Base-by-base conservation (phyloP, 2,888 invertebrate genomes). In the Diarsia mendica region DNA sequence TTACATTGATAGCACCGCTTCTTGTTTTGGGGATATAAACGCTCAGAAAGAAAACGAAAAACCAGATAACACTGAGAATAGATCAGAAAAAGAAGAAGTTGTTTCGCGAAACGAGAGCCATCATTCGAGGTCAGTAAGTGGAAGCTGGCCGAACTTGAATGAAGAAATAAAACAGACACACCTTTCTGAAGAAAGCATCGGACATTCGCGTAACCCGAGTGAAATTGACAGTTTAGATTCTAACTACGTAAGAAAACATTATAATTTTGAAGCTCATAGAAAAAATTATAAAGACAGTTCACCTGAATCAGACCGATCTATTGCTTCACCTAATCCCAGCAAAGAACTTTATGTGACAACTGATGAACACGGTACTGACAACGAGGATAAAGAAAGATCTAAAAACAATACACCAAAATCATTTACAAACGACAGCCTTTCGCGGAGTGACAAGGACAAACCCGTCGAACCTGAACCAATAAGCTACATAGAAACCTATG, bases 191-290 rank as follows among this genome's bases (percentile, higher is more conserved):
- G 96, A 96, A 79, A 96, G 96, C 80, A 94, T 96, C 73, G 94
- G 95, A 6, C 95, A 95, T 86, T 96, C 96, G 23, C 94, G 96
- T 28, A 96, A 96, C 82, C 96, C 96, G 55, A 97, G 96, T 88
- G 97, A 97, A 92, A 96, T 97, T 77, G 97, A 97, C 87, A 97
- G 97, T 90, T 92, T 97, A 86, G 97, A 97, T 91, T 97, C 97
- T 3, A 97, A 97, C 88, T 97, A 96, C 93, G 96, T 97, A 61
- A 95, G 97, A 86, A 97, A 97, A 90, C 96, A 97, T 88, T 97
- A 97, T 75, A 95, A 96, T 77, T 96, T 96, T 87, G 96, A 96
- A 86, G 96, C 95, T 53, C 95, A 96, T 85, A 91, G 93, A 80
- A 94, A 94, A 88, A 92, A 90, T 86, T 96, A 94, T 82, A 96